phyloP scores from a whole-genome alignment of 2,888 invertebrate genomes.

The Dasysyrphus albostriatus region DNA sequence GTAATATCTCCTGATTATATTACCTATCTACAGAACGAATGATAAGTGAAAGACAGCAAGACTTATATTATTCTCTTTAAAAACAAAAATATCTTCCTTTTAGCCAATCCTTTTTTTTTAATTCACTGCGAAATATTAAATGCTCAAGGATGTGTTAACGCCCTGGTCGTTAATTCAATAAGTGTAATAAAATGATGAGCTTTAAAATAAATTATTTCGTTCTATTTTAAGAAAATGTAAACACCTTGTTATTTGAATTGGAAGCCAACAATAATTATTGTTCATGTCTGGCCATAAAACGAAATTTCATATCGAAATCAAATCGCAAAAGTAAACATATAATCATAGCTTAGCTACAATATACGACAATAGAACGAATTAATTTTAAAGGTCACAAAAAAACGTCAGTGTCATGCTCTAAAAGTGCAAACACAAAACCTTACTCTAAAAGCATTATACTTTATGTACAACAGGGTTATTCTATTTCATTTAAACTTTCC shows the following conservation, averaged over 20 bases:
- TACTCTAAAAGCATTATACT: not conserved
- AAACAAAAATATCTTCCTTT: not conserved
- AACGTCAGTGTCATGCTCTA: not conserved
- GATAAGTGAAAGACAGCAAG: not conserved
- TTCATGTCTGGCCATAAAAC: not conserved
- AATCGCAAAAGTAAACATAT: not conserved
- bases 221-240: not conserved
- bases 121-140: slow-evolving; percentile 8
- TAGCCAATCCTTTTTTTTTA: slow-evolving; percentile 11
- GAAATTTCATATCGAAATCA: not conserved
- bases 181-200: slow-evolving; percentile 5
- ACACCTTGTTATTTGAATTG: not conserved
- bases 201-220: slow-evolving; percentile 9
- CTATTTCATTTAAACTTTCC: not conserved
- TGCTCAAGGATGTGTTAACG: slow-evolving; percentile 23
- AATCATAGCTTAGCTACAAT: not conserved
- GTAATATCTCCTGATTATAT: not conserved
- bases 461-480: not conserved
- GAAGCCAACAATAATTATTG: not conserved
- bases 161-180: slow-evolving; percentile 15
- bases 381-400: not conserved
- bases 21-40: not conserved
- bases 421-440: slow-evolving; percentile 2
- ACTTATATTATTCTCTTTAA: not conserved
- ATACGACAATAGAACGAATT: not conserved